A percentile compares a stretch with the other conserved stretches of the same genome.
Evolutionary conservation across 2,888 invertebrate genomes (phyloP).

Genomic region (Zonitis immaculata): DNA sequence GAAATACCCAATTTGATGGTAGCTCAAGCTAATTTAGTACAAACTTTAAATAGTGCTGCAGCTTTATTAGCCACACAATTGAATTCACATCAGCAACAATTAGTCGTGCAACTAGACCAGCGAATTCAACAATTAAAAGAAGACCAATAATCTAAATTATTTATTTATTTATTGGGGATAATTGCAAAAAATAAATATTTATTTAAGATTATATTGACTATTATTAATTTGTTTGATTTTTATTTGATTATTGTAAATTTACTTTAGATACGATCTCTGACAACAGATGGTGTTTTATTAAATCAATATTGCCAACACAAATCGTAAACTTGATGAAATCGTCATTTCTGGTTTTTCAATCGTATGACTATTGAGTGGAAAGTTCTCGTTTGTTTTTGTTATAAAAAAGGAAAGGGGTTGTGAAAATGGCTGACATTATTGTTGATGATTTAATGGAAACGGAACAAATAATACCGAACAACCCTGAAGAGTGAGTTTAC

Average conservation of each 20-base stretch:
- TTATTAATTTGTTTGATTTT: too few species aligned
- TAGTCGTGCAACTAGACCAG: conserved; percentile 63
- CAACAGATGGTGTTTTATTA: not conserved
- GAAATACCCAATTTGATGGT: conserved; percentile 60
- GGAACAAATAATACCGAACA: conserved; percentile 42
- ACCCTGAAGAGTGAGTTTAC: conserved; percentile 45
- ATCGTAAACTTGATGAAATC: not conserved
- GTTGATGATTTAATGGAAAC: conserved; percentile 43
- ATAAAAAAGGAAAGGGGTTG: not conserved
- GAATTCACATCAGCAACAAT: conserved; percentile 62
- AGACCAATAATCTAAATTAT: conserved; percentile 18
- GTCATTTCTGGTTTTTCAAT: not conserved
- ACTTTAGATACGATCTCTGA: too few species aligned
- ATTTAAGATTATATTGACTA: too few species aligned
- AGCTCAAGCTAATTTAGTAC: conserved; percentile 64
- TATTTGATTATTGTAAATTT: too few species aligned
- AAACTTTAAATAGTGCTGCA: conserved; percentile 62
- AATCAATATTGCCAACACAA: not conserved
- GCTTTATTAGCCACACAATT: conserved; percentile 61
- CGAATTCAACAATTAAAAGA: conserved; percentile 49
- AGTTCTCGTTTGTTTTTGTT: not conserved
- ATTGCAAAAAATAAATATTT: too few species aligned
- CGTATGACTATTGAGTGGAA: conserved; percentile 2
- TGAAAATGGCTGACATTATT: conserved; percentile 43
- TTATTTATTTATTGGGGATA: too few species aligned